A percentile compares a stretch with the other conserved stretches of the same genome.
These are phyloP conservation scores for Anguilla anguilla DNA, from an alignment of 2,797 vertebrate species.

Conservation along the genomic window DNA sequence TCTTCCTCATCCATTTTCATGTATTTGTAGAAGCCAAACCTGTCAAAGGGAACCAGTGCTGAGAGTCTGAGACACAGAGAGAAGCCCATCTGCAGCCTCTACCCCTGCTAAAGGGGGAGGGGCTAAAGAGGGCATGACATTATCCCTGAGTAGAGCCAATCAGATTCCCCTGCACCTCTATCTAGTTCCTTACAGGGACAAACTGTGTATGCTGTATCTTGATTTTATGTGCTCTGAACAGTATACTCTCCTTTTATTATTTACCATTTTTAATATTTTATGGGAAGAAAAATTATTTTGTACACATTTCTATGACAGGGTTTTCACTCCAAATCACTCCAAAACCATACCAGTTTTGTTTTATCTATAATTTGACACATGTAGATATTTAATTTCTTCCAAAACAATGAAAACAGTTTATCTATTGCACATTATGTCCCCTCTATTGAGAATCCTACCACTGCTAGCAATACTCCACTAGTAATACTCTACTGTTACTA, in stretches of 20 bases:
- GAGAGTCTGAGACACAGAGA: not conserved
- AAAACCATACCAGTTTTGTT: not conserved
- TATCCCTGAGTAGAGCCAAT: not conserved
- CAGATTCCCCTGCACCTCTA: not conserved
- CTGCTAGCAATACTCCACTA: not conserved
- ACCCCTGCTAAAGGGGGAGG: not conserved
- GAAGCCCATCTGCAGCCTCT: not conserved
- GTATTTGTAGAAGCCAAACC: slow-evolving; percentile 98
- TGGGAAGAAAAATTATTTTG: not conserved
- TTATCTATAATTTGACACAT: not conserved
- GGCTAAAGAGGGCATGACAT: not conserved
- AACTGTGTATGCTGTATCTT: not conserved
- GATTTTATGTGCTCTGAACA: not conserved
- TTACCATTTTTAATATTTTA: not conserved
- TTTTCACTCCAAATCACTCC: not conserved
- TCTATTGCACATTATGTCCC: not conserved
- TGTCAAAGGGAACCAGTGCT: slow-evolving; percentile 53
- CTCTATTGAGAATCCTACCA: not conserved
- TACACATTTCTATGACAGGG: not conserved
- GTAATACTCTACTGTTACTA: not conserved
- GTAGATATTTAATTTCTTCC: not conserved
- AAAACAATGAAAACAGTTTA: not conserved
- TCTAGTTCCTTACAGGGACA: not conserved
- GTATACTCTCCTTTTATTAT: not conserved
- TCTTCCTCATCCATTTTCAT: slow-evolving; percentile 98